Base-by-base conservation (phyloP, 2,888 invertebrate species). In the Alloscopus bannaensis region DNA sequence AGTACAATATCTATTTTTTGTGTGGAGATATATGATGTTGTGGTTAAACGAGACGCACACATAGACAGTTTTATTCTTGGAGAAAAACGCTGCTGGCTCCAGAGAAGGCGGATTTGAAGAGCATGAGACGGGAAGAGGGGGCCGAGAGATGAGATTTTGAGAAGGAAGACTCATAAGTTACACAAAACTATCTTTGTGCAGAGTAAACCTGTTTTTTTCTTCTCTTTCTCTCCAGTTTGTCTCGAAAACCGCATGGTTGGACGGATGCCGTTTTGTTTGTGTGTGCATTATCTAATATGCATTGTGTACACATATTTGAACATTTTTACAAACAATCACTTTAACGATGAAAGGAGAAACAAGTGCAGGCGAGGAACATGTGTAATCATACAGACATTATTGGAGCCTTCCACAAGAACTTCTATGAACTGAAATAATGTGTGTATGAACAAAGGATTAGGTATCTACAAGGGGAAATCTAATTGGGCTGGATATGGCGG, bases 101-200 rank as follows among this genome's bases (percentile, higher is more conserved):
- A 72, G 72, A 72, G 55, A 64, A 72, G 72, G 72, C 64, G 72
- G 50, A 72, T 47, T 60, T 13, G 50, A 6, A 40, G 50, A n/a
- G 50, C 26, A 20, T 45, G 29, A 62, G 22, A 31, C 24, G 22
- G 29, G 28, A 22, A 2, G 22, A 29, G 22, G 45, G 42, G 18
- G 26, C 24, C 20, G 24, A 40, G 18, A 16, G 20, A 40, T 40
- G 40, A 31, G 36, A 60, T 40, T 64, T 60, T 64, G 42, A 64
- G 72, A 72, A 72, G 72, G 72, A 72, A 72, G 64, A 72, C 64
- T 52, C 72, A 72, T 72, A 72, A 64, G 64, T 72, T 64, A 72
- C 72, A 64, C 20, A 55, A 72, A 64, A 70, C 16, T 57, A 70
- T 59, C 64, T 29, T 59, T 22, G 16, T 60, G n/a, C n/a, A n/a